phyloP scores from a whole-genome alignment of 2,797 vertebrate genomes.

The Chelmon rostratus region DNA sequence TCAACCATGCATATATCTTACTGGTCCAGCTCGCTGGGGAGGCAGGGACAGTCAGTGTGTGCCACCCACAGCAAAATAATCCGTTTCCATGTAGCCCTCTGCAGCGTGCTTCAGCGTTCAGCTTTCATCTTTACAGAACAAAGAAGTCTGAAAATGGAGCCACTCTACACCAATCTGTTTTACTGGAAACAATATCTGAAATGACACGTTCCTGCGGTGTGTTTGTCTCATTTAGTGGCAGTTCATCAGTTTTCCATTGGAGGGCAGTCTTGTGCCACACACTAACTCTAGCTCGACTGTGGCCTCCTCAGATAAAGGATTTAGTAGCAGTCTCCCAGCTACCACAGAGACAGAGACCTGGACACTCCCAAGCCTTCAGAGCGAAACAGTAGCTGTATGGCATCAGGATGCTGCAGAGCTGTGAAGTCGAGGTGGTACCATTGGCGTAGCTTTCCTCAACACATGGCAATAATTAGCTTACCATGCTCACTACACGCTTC shows the following conservation, averaged over 20 bases:
- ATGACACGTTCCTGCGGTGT: constrained; percentile 10
- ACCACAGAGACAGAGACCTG: constrained; percentile 41
- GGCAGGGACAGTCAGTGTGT: constrained; percentile 2
- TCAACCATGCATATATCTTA: background rate
- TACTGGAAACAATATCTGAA: constrained; percentile 44
- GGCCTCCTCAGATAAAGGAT: constrained; percentile 12
- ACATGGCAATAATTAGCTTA: constrained; percentile 61
- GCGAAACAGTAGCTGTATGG: constrained; percentile 47
- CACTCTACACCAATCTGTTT: constrained; percentile 30
- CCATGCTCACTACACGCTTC: constrained; percentile 2
- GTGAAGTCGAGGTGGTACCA: constrained; percentile 43
- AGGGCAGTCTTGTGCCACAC: constrained; percentile 73
- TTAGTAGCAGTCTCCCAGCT: constrained; percentile 37
- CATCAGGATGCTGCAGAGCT: constrained; percentile 40
- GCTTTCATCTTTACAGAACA: constrained; percentile 49
- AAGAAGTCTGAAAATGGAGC: constrained; percentile 34
- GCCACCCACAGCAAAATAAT: background rate
- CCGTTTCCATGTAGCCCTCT: constrained; percentile 23
- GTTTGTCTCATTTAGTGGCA: background rate
- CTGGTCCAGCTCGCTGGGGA: constrained; percentile 2
- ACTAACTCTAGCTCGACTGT: background rate
- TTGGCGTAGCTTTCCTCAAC: constrained; percentile 62
- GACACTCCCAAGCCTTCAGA: constrained; percentile 53
- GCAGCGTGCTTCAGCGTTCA: constrained; percentile 23
- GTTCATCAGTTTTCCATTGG: constrained; percentile 55